A percentile compares a stretch with the other conserved stretches of the same genome.
Conservation (phyloP, 2,888 invertebrate species). For the Therioaphis trifolii region DNA sequence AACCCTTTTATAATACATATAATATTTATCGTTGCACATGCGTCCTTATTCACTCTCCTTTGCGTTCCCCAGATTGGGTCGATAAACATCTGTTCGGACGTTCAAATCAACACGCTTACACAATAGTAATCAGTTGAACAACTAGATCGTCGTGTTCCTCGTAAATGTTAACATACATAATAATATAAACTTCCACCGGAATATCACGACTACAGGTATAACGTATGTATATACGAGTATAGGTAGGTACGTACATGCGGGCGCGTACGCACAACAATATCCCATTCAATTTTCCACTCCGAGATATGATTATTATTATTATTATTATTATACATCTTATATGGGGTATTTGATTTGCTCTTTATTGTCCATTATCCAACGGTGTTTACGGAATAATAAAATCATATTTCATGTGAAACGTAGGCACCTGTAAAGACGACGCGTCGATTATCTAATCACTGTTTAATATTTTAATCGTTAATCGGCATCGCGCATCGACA, state of each 20-base stretch:
- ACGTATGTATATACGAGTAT: too few relatives aligned
- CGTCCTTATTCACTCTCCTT: slow-evolving; percentile 1
- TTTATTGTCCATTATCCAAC: too few relatives aligned
- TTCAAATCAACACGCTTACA: slow-evolving; percentile 56
- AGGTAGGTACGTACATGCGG: too few relatives aligned
- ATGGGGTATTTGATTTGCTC: too few relatives aligned
- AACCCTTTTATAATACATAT: slow-evolving; percentile 49
- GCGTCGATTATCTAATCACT: too few relatives aligned
- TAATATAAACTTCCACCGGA: not conserved
- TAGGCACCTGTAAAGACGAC: too few relatives aligned
- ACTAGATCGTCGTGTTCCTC: slow-evolving; percentile 47
- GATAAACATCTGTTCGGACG: slow-evolving; percentile 62
- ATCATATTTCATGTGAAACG: too few relatives aligned
- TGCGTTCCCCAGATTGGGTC: slow-evolving; percentile 38
- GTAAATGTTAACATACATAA: slow-evolving; percentile 33
- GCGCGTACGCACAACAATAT: not conserved
- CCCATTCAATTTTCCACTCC: slow-evolving; percentile 19
- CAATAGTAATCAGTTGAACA: slow-evolving; percentile 46
- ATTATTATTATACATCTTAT: not conserved
- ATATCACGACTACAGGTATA: slow-evolving; percentile 28
- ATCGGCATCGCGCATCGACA: too few relatives aligned
- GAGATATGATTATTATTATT: not conserved
- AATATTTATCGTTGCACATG: slow-evolving; percentile 48
- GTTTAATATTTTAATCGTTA: too few relatives aligned
- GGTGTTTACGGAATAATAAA: too few relatives aligned